Evolutionary conservation across 2,113 vertebrate genomes (phyloP), one percentile per base, ranked within the genome.

Genomic region (Camelus bactrianus): DNA sequence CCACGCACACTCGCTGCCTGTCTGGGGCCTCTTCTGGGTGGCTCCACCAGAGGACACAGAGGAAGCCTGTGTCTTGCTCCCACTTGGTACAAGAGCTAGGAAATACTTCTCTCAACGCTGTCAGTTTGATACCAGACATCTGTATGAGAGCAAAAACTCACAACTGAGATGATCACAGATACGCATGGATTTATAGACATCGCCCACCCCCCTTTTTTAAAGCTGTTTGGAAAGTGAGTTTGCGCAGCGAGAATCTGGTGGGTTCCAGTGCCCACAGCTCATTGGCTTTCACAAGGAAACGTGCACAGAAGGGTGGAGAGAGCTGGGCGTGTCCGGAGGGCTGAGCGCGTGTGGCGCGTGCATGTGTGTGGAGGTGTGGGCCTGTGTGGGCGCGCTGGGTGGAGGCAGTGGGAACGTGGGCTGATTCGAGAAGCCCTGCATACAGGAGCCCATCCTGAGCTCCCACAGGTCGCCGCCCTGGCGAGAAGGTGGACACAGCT

Each of bases 1-100:
- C 73, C 28, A 0, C 28, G 30, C 22, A 2, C 4, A 5, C 4
- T 1, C 22, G 8, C 79, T 11, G 24, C 1, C 8, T 60, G 14
- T 60, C 79, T 14, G 0, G 0, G 48, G 16, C 1, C 9, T 28
- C 2, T 4, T 50, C 16, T 5, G 1, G 10, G 52, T 5, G n/a
- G 6, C 8, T 22, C 24, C 32, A 1, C 32, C 6, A 5, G 2
- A 26, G 52, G 76, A 13, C 64, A 13, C 20, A 2, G 0, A 20
- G 77, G 54, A 35, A 8, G 8, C 4, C 52, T 6, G 28, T 13
- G 4, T 8, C 17, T n/a, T 28, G 52, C 9, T 8, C 54, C 9
- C 5, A 6, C 17, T 20, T 79, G n/a, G 9, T 38, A 10, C 1
- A 6, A 54, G 7, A 56, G 50, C 75, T 80, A 5, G 48, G 75